Evolutionary conservation across 1,140 invertebrate species (phyloP).

Genomic region (Drosophila nigrodunni): DNA sequence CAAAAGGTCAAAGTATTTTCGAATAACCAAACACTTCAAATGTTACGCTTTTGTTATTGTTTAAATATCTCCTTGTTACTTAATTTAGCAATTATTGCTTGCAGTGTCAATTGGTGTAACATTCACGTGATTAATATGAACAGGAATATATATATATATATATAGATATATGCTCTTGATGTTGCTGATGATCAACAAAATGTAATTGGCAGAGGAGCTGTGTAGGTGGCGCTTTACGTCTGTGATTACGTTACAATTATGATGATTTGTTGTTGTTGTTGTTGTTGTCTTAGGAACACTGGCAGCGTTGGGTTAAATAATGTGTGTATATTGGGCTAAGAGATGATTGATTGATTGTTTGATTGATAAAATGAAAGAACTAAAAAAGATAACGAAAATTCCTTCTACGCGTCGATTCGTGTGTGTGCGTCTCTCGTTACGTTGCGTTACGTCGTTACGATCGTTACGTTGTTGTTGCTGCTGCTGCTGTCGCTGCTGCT

Average conservation of each 20-base stretch:
- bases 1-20: constrained; percentile 20
- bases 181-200: constrained; percentile 58
- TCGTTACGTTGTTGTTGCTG: constrained; percentile 48
- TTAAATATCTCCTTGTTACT: constrained; percentile 49
- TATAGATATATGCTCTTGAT: constrained; percentile 41
- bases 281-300: constrained; percentile 78
- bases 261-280: constrained; percentile 48
- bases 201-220: constrained; percentile 69
- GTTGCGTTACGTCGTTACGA: constrained; percentile 34
- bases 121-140: constrained; percentile 12
- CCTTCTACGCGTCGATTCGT: constrained; percentile 33
- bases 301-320: constrained; percentile 76
- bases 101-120: constrained; percentile 38
- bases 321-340: constrained; percentile 66
- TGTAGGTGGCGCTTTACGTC: constrained; percentile 36
- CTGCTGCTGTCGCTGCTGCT: constrained; percentile 24
- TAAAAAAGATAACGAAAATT: constrained; percentile 13
- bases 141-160: constrained; percentile 38
- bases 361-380: constrained; percentile 11
- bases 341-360: constrained; percentile 38
- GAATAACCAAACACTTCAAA: constrained; percentile 44
- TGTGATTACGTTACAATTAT: constrained; percentile 56
- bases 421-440: constrained; percentile 52
- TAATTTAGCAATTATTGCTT: constrained; percentile 24
- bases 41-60: constrained; percentile 25